These are phyloP conservation scores for Himalopsyche japonica DNA, from an alignment of 2,888 invertebrate species.

Conservation along the genomic window DNA sequence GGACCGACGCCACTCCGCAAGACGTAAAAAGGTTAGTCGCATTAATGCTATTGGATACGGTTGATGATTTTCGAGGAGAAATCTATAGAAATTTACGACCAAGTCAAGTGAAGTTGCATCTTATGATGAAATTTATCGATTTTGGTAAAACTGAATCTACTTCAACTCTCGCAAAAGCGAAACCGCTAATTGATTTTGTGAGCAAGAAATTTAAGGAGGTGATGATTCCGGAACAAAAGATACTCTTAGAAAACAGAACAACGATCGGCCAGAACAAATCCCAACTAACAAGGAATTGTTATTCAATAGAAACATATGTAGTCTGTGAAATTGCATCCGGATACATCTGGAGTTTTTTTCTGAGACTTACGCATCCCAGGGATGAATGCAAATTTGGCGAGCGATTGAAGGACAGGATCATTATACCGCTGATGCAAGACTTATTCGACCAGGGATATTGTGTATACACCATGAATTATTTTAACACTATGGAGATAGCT, in stretches of 20 bases:
- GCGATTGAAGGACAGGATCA: not conserved
- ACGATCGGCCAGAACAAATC: not conserved
- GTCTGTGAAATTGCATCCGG: not conserved
- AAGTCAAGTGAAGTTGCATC: not conserved
- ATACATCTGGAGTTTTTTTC: constrained; percentile 4
- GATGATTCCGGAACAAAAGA: not conserved
- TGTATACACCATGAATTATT: constrained; percentile 9
- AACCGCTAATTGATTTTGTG: not conserved
- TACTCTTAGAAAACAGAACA: not conserved
- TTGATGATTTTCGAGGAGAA: not conserved
- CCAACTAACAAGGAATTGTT: not conserved
- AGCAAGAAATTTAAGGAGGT: constrained; percentile 1
- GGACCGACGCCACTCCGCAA: not conserved
- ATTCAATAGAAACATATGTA: not conserved
- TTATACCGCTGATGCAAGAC: not conserved
- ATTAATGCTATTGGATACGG: not conserved
- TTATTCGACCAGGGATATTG: not conserved
- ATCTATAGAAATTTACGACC: not conserved
- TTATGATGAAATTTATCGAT: not conserved
- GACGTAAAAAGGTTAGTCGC: not conserved
- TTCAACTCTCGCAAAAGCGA: not conserved
- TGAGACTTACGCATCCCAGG: not conserved
- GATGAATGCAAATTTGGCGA: not conserved
- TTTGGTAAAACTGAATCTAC: not conserved
- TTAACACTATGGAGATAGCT: constrained; percentile 1